Base-by-base conservation (phyloP, 2,113 vertebrate genomes). In the Psettodes erumei region DNA sequence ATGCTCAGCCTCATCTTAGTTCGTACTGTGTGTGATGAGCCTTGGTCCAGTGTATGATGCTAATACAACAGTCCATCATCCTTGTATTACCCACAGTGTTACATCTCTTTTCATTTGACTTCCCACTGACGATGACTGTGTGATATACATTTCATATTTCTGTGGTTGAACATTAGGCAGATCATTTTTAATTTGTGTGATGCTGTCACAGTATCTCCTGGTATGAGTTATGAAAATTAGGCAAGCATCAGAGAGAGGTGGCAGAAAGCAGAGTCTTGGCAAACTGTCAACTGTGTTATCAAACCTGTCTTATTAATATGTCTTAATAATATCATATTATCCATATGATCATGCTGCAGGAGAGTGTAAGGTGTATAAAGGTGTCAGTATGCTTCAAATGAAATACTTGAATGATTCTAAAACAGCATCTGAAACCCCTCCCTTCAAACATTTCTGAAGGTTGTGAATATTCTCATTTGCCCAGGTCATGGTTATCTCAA, bases 61-160 rank as follows among this genome's bases (percentile, higher is more conserved):
- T 59, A 47, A 69, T 58, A 23, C 38, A 43, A 15, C 33, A 33
- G 54, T 3, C 32, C 38, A 21, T 5, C 1, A 8, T 77, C 45
- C 59, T 75, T 77, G 47, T 68, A 45, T 78, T 84, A 86, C 87
- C 84, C 51, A 55, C 87, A 90, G 90, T 91, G 81, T 91, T 91
- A 91, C 16, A 19, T 30, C 50, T 60, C 1, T 33, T 28, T 59
- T 73, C 11, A 28, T 33, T 47, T 40, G 5, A 43, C 54, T 55
- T 65, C 56, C 38, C 1, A 2, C 25, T 62, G 25, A 15, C 16
- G 50, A 45, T 18, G 48, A n/a, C 10, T 37, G n/a, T 38, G 15
- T 85, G 28, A 64, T 27, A 19, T 61, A 58, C 2, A 65, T 15
- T 54, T 78, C 55, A 13, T 79, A 16, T 67, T 53, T 71, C 32